Conservation (phyloP, 1,140 invertebrate species). For the Calliphora vicina region DNA sequence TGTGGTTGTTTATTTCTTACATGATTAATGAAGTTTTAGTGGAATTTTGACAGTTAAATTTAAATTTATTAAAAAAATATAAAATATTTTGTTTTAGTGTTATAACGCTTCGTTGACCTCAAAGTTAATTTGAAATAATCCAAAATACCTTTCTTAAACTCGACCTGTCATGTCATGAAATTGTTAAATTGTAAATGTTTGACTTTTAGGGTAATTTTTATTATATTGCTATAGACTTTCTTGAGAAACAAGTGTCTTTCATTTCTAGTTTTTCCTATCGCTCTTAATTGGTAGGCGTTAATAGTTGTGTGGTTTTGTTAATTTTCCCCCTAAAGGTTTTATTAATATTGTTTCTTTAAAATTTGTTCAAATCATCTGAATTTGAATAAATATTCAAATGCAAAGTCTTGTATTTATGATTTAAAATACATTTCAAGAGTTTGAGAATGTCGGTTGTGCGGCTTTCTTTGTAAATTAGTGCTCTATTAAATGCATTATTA, state of each 20-base stretch:
- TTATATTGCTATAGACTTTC: too few relatives aligned
- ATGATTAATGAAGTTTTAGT: neutral
- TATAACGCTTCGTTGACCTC: neutral
- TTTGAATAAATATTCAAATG: too few relatives aligned
- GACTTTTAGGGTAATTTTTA: too few relatives aligned
- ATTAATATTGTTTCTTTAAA: neutral
- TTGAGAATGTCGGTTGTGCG: neutral
- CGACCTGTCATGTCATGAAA: neutral
- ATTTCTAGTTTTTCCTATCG: neutral
- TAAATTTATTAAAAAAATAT: neutral
- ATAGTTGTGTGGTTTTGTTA: neutral
- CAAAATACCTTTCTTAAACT: neutral
- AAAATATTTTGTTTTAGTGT: neutral
- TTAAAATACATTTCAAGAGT: too few relatives aligned
- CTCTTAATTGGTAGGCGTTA: neutral
- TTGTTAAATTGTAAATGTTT: neutral
- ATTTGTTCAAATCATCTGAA: neutral
- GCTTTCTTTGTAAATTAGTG: neutral
- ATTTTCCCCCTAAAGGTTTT: neutral
- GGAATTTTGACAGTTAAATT: slow-evolving; percentile 2
- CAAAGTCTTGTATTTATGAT: neutral
- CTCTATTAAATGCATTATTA: neutral
- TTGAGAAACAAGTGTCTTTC: neutral
- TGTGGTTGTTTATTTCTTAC: neutral
- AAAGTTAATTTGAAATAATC: neutral